Evolutionary conservation across 2,797 vertebrate genomes (phyloP), one percentile per base, ranked within the genome.

Genomic region (Enteromius treurensis): DNA sequence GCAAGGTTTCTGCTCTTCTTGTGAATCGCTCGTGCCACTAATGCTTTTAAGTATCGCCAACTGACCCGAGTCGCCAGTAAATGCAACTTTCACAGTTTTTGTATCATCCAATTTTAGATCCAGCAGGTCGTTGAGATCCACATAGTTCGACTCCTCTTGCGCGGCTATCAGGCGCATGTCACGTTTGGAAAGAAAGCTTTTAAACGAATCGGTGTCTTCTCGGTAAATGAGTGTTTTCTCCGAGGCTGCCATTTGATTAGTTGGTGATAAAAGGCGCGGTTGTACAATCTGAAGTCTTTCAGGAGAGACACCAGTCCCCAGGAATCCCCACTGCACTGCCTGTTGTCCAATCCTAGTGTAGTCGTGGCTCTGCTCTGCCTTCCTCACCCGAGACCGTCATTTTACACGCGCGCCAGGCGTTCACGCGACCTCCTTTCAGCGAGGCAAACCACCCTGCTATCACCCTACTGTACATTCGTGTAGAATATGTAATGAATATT

Each of bases 331-430:
- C 86, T 86, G 83, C 84, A 80, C 85, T 79, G 69, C 77, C 49
- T 79, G 75, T 49, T 77, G 49, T 79, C 75, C 62, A 74, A 70
- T 89, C 88, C 75, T 87, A 87, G 87, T 73, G 89, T 60, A 87
- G 91, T 55, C 26, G 87, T 67, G 5, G 78, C 60, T 84, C 78
- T 69, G 90, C 67, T 62, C 84, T 87, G 81, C 84, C 88, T 87
- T 89, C 79, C 86, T 81, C 71, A 32, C 62, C 47, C 69, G 23
- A 87, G 88, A 89, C 87, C 86, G 85, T 90, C 89, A 90, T 91
- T 86, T 90, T 80, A 89, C 91, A 89, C 90, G 80, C 71, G 80
- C 70, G 90, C 92, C 92, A 90, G 87, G 88, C 85, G 88, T 92
- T 85, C 85, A 78, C 88, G 83, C 79, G 77, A 84, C 9, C 83